Conservation (phyloP, 2,797 vertebrate genomes). For the Lutjanus argentimaculatus region DNA sequence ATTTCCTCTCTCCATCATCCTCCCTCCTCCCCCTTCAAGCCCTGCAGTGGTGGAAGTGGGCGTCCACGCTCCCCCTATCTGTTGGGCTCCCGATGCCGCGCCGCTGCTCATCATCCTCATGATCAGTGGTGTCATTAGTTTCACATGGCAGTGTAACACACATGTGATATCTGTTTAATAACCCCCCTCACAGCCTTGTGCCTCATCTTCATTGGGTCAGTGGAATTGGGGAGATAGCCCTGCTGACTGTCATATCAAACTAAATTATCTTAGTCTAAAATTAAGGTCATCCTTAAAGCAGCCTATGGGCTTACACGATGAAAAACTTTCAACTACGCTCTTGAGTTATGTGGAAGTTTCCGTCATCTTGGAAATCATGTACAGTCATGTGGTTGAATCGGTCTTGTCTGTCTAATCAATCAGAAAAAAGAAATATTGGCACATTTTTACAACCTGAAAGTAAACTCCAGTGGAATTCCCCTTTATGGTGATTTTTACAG, state of each 20-base stretch:
- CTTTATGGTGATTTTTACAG: slow-evolving; percentile 40
- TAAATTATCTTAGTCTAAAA: slow-evolving; percentile 63
- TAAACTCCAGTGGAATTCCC: slow-evolving; percentile 23
- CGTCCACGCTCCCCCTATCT: slow-evolving; percentile 48
- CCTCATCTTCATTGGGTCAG: slow-evolving; percentile 54
- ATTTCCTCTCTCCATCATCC: slow-evolving; percentile 47
- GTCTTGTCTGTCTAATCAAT: slow-evolving; percentile 37
- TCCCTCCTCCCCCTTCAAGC: slow-evolving; percentile 15
- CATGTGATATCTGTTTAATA: slow-evolving; percentile 59
- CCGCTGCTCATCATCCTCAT: slow-evolving; percentile 43
- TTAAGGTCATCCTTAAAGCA: slow-evolving; percentile 43
- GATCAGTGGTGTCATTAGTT: slow-evolving; percentile 55
- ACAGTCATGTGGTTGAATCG: slow-evolving; percentile 1
- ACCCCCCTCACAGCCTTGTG: slow-evolving; percentile 26
- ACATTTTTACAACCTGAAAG: slow-evolving; percentile 31
- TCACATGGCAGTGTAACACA: slow-evolving; percentile 40
- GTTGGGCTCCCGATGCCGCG: slow-evolving; percentile 23
- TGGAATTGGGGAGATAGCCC: slow-evolving; percentile 34
- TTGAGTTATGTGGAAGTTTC: background rate
- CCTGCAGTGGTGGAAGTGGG: slow-evolving; percentile 48
- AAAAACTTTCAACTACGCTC: slow-evolving; percentile 25
- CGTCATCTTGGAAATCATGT: slow-evolving; percentile 12
- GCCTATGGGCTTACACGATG: slow-evolving; percentile 22
- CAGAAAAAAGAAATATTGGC: slow-evolving; percentile 26
- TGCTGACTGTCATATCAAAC: slow-evolving; percentile 45